A percentile compares a stretch with the other conserved stretches of the same genome.
phyloP scores from a whole-genome alignment of 1,140 invertebrate genomes.

The Eurosta solidaginis region DNA sequence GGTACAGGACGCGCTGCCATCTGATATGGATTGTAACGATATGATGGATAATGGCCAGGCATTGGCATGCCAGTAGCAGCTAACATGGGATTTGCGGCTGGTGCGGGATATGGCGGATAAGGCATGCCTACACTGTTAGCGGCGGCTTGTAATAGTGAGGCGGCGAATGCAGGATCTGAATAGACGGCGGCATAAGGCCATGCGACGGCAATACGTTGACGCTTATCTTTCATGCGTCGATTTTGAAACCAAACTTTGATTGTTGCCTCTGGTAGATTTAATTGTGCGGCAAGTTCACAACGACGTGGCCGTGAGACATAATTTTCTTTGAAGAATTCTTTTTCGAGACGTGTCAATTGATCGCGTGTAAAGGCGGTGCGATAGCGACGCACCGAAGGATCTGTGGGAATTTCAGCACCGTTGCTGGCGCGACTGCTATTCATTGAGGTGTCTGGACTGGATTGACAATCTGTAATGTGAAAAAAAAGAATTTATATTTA shows the following conservation, averaged over 20 bases:
- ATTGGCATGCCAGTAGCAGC: constrained; percentile 62
- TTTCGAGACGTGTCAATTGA: constrained; percentile 91
- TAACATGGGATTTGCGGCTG: constrained; percentile 55
- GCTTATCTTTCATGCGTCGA: constrained; percentile 97
- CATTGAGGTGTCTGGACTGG: constrained; percentile 59
- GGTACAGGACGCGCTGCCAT: constrained; percentile 46
- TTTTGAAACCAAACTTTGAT: constrained; percentile 99
- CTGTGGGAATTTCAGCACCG: constrained; percentile 58
- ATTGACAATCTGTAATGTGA: constrained; percentile 57
- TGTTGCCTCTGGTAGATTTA: constrained; percentile 94
- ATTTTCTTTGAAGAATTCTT: constrained; percentile 96
- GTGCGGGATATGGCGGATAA: constrained; percentile 63
- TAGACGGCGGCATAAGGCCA: constrained; percentile 95
- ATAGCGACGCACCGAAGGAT: constrained; percentile 83
- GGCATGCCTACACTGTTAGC: constrained; percentile 70
- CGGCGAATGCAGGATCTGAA: constrained; percentile 88
- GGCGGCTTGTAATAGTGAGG: constrained; percentile 87
- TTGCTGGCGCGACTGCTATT: constrained; percentile 44
- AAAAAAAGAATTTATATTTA: constrained; percentile 33
- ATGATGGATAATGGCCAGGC: constrained; percentile 59
- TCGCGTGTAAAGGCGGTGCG: constrained; percentile 97
- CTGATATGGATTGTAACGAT: constrained; percentile 59
- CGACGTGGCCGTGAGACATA: constrained; percentile 94
- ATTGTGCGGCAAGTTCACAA: constrained; percentile 91
- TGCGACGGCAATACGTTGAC: constrained; percentile 88